Evolutionary conservation across 2,113 vertebrate genomes (phyloP), one percentile per base, ranked within the genome.

Genomic region (Prunella himalayana): DNA sequence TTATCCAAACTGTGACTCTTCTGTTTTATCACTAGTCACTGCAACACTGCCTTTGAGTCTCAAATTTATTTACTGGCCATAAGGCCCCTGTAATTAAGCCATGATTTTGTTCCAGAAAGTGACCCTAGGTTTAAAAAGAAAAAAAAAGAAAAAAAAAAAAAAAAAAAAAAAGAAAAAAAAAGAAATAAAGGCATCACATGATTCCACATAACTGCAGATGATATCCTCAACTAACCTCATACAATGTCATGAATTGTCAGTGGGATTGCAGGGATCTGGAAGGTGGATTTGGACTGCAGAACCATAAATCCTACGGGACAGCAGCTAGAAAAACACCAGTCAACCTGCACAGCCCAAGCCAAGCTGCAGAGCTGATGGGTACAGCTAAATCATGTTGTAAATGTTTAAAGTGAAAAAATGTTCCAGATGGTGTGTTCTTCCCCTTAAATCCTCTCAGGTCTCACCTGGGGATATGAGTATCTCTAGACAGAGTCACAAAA

Each of bases 341-440:
- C 3, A 12, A 71, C 44, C 37, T 81, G 25, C 0, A 0, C 27
- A 42, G 33, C 63, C 54, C 8, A 3, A 85, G 39, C 30, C 25
- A 22, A 88, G 72, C 80, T 88, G 51, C 5, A 0, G 76, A 88
- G 59, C 47, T 66, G 64, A 71, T 15, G 4, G 27, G 47, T 63
- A 80, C 1, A 4, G 60, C 59, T 86, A 95, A 86, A 94, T 77
- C 72, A 41, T 5, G 0, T 27, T 80, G 71, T 54, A 86, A 88
- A 86, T 35, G 12, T 28, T 25, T n/a, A 60, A 92, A 59, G 11
- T 31, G 37, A 65, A 82, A 61, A 82, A 44, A 39, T 50, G 35
- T 44, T 54, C 79, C 68, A 90, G 35, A 47, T 56, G 24, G 45
- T 8, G 2, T 56, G 31, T 37, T 88, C 77, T 82, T 87, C 51